Percentiles rank a stretch among this genome's conserved stretches.
Conservation (phyloP, 2,797 vertebrate species). For the Phoxinus dragarum region DNA sequence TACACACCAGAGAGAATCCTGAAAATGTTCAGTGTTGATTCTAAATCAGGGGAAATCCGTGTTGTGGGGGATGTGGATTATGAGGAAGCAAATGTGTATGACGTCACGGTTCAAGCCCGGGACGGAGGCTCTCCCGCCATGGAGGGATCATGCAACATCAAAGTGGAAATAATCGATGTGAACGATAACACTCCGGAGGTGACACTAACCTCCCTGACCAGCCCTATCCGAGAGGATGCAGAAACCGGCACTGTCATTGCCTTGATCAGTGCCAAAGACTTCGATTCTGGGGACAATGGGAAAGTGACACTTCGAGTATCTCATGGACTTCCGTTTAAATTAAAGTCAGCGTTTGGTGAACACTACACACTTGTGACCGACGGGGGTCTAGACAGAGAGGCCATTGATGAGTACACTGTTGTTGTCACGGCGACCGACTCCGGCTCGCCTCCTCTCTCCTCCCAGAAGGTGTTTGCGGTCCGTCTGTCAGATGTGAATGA, state of each 20-base stretch:
- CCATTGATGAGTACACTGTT: conserved; percentile 83
- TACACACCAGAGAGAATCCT: conserved; percentile 85
- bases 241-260: conserved; percentile 86
- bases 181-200: conserved; percentile 94
- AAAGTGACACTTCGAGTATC: conserved; percentile 83
- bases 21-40: conserved; percentile 85
- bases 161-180: conserved; percentile 86
- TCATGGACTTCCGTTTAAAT: conserved; percentile 84
- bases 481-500: conserved; percentile 94
- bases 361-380: conserved; percentile 88
- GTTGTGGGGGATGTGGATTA: conserved; percentile 88
- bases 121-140: conserved; percentile 90
- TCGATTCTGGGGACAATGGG: conserved; percentile 88
- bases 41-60: conserved; percentile 84
- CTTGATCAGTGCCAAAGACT: conserved; percentile 86
- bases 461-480: conserved; percentile 83
- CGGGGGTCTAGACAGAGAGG: conserved; percentile 86
- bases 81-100: conserved; percentile 84
- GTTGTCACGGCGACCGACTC: conserved; percentile 86
- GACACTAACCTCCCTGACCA: conserved; percentile 85
- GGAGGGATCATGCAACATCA: conserved; percentile 93
- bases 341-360: conserved; percentile 84
- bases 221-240: conserved; percentile 86
- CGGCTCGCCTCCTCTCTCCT: conserved; percentile 86
- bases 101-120: conserved; percentile 88